Conservation (phyloP, 2,113 vertebrate species). For the Thryonomys swinderianus region DNA sequence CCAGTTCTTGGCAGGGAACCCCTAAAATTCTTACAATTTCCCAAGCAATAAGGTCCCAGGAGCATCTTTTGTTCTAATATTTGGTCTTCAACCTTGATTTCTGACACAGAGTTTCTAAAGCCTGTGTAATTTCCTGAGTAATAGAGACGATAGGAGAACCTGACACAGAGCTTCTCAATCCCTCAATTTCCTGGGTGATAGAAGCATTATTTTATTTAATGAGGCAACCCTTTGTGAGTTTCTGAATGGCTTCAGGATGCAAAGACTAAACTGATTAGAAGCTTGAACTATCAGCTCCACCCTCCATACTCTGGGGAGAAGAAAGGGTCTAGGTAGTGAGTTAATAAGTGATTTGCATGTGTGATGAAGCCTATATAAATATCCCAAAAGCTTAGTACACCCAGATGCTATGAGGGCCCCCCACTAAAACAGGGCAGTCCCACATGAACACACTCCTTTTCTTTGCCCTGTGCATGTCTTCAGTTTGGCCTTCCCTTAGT, state of each 20-base stretch:
- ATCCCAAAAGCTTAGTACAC: neutral
- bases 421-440: neutral
- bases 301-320: neutral
- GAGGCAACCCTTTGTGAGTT: neutral
- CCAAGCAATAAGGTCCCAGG: neutral
- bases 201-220: neutral
- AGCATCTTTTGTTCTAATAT: neutral
- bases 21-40: slow-evolving; percentile 7
- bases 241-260: slow-evolving; percentile 9
- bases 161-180: neutral
- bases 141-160: neutral
- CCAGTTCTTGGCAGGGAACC: neutral
- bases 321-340: neutral
- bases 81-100: neutral
- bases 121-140: neutral
- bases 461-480: neutral
- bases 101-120: neutral
- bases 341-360: neutral
- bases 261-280: neutral
- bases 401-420: neutral
- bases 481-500: neutral
- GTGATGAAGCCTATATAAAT: neutral
- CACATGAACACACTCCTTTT: neutral
- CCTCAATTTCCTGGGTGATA: neutral
- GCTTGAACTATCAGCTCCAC: neutral